Conservation (phyloP, 2,797 vertebrate genomes). For the Oryzias dopingdopingensis region DNA sequence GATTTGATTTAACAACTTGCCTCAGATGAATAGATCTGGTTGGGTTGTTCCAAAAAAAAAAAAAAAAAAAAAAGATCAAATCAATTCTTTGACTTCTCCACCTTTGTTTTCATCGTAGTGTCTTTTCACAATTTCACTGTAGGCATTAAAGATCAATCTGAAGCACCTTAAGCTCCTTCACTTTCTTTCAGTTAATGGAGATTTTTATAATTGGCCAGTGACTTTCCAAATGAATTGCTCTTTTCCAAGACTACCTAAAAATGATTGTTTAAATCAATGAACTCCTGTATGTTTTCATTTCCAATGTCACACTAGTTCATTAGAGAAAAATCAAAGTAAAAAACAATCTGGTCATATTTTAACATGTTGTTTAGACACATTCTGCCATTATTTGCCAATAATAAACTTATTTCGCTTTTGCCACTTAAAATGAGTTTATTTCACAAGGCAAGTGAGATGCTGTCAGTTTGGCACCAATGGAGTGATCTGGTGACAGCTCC, state of each 20-base stretch:
- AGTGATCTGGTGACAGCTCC: constrained; percentile 53
- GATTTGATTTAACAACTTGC: no score
- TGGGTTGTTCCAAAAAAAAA: no score
- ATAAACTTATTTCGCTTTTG: constrained; percentile 17
- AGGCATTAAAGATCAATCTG: no score
- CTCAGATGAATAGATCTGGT: no score
- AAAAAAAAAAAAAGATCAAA: no score
- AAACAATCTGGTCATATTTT: constrained; percentile 6
- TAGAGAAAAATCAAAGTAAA: neutral
- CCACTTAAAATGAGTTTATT: constrained; percentile 38
- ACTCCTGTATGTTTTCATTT: constrained; percentile 13
- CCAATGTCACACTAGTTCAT: constrained; percentile 1
- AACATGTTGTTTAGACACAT: constrained; percentile 23
- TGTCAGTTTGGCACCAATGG: constrained; percentile 46
- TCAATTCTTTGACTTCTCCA: no score
- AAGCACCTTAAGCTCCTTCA: no score
- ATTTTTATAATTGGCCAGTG: neutral
- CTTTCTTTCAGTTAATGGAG: no score
- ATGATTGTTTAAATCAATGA: constrained; percentile 16
- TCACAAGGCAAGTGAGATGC: constrained; percentile 44
- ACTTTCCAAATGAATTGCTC: neutral
- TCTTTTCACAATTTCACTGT: no score
- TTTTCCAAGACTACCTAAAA: neutral
- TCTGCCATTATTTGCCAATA: constrained; percentile 16
- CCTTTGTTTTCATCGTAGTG: no score